These are phyloP conservation scores for Dasyprocta punctata DNA, from an alignment of 2,113 vertebrate species.

Conservation along the genomic window DNA sequence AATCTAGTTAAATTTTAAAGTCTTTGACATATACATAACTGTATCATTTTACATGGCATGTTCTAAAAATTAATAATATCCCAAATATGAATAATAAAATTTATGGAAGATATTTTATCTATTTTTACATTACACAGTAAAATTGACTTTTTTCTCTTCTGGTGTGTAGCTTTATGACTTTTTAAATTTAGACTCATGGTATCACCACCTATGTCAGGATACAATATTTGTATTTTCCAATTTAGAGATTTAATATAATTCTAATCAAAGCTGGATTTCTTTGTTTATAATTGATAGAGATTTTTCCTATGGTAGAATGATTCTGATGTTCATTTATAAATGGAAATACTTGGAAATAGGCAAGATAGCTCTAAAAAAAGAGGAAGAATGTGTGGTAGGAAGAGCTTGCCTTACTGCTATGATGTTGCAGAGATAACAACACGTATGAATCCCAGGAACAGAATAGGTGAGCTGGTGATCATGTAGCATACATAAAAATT, in stretches of 20 bases:
- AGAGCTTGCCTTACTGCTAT: neutral
- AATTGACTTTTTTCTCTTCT: neutral
- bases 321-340: conserved; percentile 8
- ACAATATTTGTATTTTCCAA: neutral
- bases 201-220: conserved; percentile 18
- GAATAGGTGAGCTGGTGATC: neutral
- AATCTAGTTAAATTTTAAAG: conserved; percentile 49
- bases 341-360: neutral
- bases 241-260: conserved; percentile 3
- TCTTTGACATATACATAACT: neutral
- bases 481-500: neutral
- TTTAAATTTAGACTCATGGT: conserved; percentile 25
- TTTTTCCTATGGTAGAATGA: neutral
- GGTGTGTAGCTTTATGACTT: conserved; percentile 13
- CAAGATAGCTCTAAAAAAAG: neutral
- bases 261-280: neutral
- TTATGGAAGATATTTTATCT: neutral
- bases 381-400: neutral
- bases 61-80: neutral
- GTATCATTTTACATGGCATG: neutral
- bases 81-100: neutral
- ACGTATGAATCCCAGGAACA: neutral
- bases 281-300: neutral
- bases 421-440: neutral
- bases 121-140: neutral